These are phyloP conservation scores for Gymnocheta viridis DNA, from an alignment of 2,888 invertebrate genomes.

Conservation along the genomic window DNA sequence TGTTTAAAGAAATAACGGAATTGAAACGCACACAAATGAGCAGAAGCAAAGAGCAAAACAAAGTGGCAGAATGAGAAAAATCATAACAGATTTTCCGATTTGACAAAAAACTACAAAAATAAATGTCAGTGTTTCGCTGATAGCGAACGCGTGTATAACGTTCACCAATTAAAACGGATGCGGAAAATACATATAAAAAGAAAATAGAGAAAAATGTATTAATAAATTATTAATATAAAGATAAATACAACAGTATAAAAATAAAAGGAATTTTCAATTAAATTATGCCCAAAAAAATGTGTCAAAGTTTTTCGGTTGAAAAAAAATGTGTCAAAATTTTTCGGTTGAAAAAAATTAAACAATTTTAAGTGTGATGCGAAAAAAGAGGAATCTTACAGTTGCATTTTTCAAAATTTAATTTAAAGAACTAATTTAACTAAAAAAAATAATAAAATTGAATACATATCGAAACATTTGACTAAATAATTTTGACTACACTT, in stretches of 20 bases:
- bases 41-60: background rate
- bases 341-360: background rate
- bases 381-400: background rate
- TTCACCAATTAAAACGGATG: conserved; percentile 19
- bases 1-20: conserved; percentile 6
- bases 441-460: background rate
- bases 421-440: background rate
- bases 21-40: conserved; percentile 35
- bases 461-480: background rate
- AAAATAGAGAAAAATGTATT: background rate
- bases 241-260: background rate
- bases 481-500: background rate
- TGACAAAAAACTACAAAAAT: conserved; percentile 59
- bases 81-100: conserved; percentile 63
- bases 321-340: background rate
- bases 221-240: background rate
- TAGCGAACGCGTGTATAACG: conserved; percentile 66
- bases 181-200: conserved; percentile 3
- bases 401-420: background rate
- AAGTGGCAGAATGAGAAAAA: conserved; percentile 25
- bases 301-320: background rate
- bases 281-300: background rate
- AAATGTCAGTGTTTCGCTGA: conserved; percentile 68
- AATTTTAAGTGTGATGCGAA: background rate
- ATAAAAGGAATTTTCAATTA: background rate